phyloP scores from a whole-genome alignment of 2,888 invertebrate genomes.

The Campoletis raptor region DNA sequence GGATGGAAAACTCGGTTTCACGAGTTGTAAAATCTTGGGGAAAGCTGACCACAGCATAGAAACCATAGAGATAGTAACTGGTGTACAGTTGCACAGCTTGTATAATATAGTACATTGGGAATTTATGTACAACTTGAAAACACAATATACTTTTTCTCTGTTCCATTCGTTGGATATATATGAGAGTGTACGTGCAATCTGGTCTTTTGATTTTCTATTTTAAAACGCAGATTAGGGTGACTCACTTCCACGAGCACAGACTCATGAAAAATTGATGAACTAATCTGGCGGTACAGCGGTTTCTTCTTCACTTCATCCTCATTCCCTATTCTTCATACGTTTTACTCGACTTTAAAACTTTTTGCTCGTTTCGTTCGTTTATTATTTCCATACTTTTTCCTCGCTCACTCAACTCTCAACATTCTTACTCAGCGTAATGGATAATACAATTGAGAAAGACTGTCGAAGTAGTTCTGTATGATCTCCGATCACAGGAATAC shows the following conservation, averaged over 20 bases:
- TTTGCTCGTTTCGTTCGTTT: constrained; percentile 38
- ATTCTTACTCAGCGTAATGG: constrained; percentile 8
- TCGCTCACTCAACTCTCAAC: constrained; percentile 56
- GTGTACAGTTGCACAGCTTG: constrained; percentile 32
- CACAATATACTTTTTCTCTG: constrained; percentile 48
- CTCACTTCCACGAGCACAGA: background rate
- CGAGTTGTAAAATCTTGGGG: constrained; percentile 30
- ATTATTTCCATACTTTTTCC: constrained; percentile 72
- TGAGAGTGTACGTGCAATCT: constrained; percentile 25
- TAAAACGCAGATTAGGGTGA: constrained; percentile 74
- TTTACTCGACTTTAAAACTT: constrained; percentile 17
- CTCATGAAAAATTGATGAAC: constrained; percentile 79
- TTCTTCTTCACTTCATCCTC: constrained; percentile 54
- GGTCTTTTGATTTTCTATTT: constrained; percentile 72
- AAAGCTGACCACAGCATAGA: constrained; percentile 37
- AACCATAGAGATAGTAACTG: constrained; percentile 10
- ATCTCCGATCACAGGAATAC: background rate
- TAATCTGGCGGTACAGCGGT: constrained; percentile 65
- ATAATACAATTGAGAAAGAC: constrained; percentile 16
- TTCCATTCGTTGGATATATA: constrained; percentile 2
- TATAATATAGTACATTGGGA: constrained; percentile 42
- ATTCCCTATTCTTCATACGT: constrained; percentile 45
- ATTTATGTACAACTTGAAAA: constrained; percentile 46
- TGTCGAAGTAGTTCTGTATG: constrained; percentile 23
- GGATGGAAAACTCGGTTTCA: constrained; percentile 35